Base-by-base conservation (phyloP, 2,797 vertebrate genomes). In the Streptopelia turtur region DNA sequence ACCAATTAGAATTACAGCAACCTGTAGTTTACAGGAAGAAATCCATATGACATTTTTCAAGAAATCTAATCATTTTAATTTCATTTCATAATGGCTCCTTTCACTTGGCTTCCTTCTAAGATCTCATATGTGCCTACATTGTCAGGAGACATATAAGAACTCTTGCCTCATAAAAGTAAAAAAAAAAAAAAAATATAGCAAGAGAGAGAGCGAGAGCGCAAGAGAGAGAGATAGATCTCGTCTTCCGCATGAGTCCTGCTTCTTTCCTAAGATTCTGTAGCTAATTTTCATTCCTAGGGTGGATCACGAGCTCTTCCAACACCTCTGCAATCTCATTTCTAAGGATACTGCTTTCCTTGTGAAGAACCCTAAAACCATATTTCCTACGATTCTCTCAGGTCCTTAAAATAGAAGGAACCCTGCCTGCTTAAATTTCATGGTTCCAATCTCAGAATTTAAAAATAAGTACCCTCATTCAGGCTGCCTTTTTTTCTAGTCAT, bases 391-490 rank as follows among this genome's bases (percentile, higher is more conserved):
- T 92, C 83, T 91, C 81, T 78, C 50, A 61, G 79, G 65, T 87
- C 53, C 82, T 82, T 85, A 93, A 93, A 89, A 80, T 27, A 87
- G 85, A 63, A 18, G 30, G 55, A 95, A 89, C 27, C 16, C 45
- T 78, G 65, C 15, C 50, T 91, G 79, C 16, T 30, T 60, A 59
- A 76, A 89, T 88, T 86, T 76, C 39, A 86, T 17, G 8, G 50
- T 70, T 94, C 39, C 35, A 86, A 15, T 37, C 23, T 5, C 49
- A 90, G n/a, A 87, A 52, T 30, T 82, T 47, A 69, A 71, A 66
- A 83, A 57, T 12, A 77, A 45, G 11, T 31, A 93, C 50, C 13
- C 17, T 85, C 77, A 52, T 9, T n/a, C 14, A 39, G 12, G 41
- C 16, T 57, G 21, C 25, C 11, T 65, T 57, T 64, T 81, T 9